Base-by-base conservation (phyloP, 2,113 vertebrate species). In the Scartelaos histophorus region DNA sequence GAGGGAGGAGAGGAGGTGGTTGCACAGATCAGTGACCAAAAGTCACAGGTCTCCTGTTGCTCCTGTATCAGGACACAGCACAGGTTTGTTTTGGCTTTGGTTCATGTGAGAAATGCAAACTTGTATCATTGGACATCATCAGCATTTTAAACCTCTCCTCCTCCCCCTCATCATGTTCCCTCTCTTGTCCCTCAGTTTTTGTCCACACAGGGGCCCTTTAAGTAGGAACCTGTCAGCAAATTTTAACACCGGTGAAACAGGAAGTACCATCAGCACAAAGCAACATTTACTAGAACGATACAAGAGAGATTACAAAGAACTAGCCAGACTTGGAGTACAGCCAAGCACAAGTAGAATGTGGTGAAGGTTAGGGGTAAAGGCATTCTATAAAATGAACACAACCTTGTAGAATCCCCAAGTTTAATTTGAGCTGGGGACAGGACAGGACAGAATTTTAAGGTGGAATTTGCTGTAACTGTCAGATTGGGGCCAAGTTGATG, bases 201-300 rank as follows among this genome's bases (percentile, higher is more conserved):
- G 86, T 87, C 66, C 71, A 65, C 87, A 73, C 73, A 43, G 38
- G 38, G 60, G 53, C 56, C 24, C 56, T 58, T 58, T 47, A 77
- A 83, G 86, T 84, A 91, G 88, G 75, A 86, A 82, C 43, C 75
- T 17, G 90, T 93, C 92, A 93, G 91, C 91, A 89, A 45, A 66
- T 73, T 51, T 60, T 85, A 56, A 3, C n/a, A 64, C 34, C 43
- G 17, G 76, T 73, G 79, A 64, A 77, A 88, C 86, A 86, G 91
- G 90, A 92, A 92, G 86, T 66, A n/a, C 70, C n/a, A 82, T 92
- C 90, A 92, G 88, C 90, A 92, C 74, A 93, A 90, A 82, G 51
- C 9, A 13, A 64, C 17, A 35, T 73, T 71, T 85, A 82, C 73
- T 79, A 81, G 78, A 80, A 79, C 84, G 56, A 56, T 47, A 61